These are phyloP conservation scores for Stichodactyla helianthus DNA, from an alignment of 64 coral and sea anemone species.

Conservation along the genomic window DNA sequence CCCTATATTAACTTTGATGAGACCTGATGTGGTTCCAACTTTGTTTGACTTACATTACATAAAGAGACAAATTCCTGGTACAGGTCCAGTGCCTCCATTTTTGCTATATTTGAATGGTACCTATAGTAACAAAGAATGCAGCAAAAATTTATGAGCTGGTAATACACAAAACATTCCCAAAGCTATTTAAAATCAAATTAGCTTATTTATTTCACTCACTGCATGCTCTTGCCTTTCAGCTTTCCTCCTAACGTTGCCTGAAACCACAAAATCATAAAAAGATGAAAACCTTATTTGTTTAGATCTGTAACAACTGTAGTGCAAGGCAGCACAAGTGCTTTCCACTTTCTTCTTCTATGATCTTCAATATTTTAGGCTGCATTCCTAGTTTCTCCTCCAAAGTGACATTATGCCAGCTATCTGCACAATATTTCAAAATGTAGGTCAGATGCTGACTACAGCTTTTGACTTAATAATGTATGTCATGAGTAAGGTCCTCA, in stretches of 20 bases:
- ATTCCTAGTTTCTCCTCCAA: no score
- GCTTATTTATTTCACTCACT: slow-evolving; percentile 45
- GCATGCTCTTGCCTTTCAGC: slow-evolving; percentile 76
- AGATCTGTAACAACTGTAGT: background rate
- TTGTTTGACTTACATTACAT: slow-evolving; percentile 6
- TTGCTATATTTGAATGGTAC: slow-evolving; percentile 61
- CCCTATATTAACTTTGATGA: no score
- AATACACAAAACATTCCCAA: background rate
- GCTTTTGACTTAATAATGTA: no score
- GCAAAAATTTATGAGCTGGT: background rate
- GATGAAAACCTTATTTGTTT: no score
- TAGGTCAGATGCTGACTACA: no score
- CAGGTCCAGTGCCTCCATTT: slow-evolving; percentile 37
- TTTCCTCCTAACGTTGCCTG: slow-evolving; percentile 83
- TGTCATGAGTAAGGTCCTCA: no score
- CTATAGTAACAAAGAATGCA: background rate
- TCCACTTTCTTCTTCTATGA: no score
- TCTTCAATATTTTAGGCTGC: no score
- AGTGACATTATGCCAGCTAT: no score
- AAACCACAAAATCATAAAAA: background rate
- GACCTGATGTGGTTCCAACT: background rate
- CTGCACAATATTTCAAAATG: no score
- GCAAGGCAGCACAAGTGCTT: no score
- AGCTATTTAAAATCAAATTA: background rate
- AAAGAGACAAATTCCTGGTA: slow-evolving; percentile 35